phyloP scores from a whole-genome alignment of 2,797 vertebrate species.

The Betta splendens region DNA sequence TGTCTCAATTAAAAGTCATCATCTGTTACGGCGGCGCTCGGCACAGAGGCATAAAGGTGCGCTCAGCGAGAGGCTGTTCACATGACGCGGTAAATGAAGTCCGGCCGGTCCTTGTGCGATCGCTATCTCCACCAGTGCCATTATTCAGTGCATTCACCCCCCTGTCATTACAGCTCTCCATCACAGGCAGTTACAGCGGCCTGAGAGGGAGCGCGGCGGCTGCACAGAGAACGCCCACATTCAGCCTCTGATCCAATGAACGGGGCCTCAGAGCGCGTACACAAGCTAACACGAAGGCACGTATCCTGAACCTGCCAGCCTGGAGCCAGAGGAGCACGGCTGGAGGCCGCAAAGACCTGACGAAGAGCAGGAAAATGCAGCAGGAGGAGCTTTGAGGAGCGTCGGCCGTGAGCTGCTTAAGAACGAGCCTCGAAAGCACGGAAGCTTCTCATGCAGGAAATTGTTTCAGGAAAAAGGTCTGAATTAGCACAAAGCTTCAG shows the following conservation, averaged over 20 bases:
- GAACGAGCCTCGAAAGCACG: too few relatives aligned
- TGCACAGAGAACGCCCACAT: slow-evolving; percentile 31
- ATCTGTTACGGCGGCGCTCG: too few relatives aligned
- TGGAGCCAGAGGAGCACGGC: too few relatives aligned
- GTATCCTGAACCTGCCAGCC: slow-evolving; percentile 28
- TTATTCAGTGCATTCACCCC: slow-evolving; percentile 39
- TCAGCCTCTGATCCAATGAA: slow-evolving; percentile 55
- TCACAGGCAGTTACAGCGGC: slow-evolving; percentile 23
- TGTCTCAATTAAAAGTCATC: too few relatives aligned
- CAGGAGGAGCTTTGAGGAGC: too few relatives aligned
- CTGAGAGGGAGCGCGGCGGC: slow-evolving; percentile 35
- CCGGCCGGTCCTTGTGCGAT: slow-evolving; percentile 52
- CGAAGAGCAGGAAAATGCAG: too few relatives aligned
- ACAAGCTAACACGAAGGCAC: slow-evolving; percentile 38
- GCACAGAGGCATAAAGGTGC: slow-evolving; percentile 10
- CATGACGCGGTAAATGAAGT: slow-evolving; percentile 50
- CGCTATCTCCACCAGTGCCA: slow-evolving; percentile 47
- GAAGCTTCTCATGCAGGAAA: too few relatives aligned
- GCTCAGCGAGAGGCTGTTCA: slow-evolving; percentile 6
- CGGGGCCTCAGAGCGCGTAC: slow-evolving; percentile 36
- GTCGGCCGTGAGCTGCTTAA: too few relatives aligned
- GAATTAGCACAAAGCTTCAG: too few relatives aligned
- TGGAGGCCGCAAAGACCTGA: too few relatives aligned
- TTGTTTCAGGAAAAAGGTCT: too few relatives aligned
- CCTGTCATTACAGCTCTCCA: slow-evolving; percentile 47